Evolutionary conservation across 2,797 vertebrate species (phyloP), one percentile per base, ranked within the genome.

Genomic region (Carcharodon carcharias): DNA sequence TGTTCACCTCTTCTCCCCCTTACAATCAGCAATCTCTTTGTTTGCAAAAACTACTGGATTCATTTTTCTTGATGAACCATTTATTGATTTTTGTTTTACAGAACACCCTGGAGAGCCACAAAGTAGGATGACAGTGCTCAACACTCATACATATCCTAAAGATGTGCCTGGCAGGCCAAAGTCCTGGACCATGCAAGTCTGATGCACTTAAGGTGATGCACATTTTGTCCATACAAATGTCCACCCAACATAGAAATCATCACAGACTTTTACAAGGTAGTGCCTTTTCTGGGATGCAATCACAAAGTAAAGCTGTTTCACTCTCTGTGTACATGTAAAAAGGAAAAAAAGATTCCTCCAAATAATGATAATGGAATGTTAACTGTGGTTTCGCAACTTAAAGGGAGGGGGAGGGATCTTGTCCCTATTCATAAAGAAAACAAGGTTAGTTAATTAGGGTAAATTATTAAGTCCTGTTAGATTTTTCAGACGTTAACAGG

Each of bases 11-110:
- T 61, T 3, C 56, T 21, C 58, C 35, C 35, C 14, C 89, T n/a
- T 16, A 63, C 89, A 63, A 31, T 35, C 31, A n/a, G 56, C 89
- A 92, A 31, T 18, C 50, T 56, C 50, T 88, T 88, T 16, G 7
- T 88, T 88, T 88, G 50, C 50, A 88, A 88, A 31, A 56, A 6
- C 21, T 56, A 92, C 58, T 21, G 58, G 89, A n/a, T 92, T 92
- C 89, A 92, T 92, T 61, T n/a, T 63, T 63, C 89, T 92, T 92
- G 56, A 63, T n/a, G 89, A 92, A 92, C 89, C 63, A 35, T 92
- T 61, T n/a, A n/a, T 63, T 92, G 89, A 92, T n/a, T 92, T 92
- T 92, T 63, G 58, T n/a, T 92, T 92, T n/a, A 92, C 89, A 63
- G 89, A n/a, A 35, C 35, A n/a, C 89, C 14, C 56, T 92, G 58